Evolutionary conservation across 2,797 vertebrate species (phyloP), one percentile per base, ranked within the genome.

Genomic region (Thripadectes ignobilis): DNA sequence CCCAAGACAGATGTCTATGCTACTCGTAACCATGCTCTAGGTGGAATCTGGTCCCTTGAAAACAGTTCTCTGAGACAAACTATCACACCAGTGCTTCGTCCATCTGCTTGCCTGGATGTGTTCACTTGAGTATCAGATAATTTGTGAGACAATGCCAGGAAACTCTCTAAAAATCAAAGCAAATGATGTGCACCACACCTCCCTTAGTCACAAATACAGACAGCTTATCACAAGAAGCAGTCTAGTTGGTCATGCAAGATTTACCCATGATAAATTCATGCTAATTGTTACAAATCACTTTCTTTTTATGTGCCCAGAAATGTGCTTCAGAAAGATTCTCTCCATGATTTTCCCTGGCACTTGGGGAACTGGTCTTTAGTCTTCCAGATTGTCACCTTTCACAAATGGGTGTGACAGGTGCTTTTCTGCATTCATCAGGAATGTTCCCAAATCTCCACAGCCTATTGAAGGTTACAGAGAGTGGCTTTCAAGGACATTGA

Each of bases 101-200:
- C 21, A 23, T 45, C 22, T 41, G 10, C 2, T 52, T 79, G 14
- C 21, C 54, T 38, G 59, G 30, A 29, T 23, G 21, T 7, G 0
- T 18, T 74, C 41, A 55, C 12, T 68, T 68, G 8, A 85, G 76
- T 17, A 88, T 26, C 21, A 39, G 63, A 73, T 36, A 65, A 52
- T 22, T 78, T 68, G 41, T 72, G 15, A 59, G 16, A 48, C 8
- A 34, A 8, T 32, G 7, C 65, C 51, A 88, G 41, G 88, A 88
- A 12, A 3, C 9, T 65, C 26, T 68, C 41, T 61, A 58, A 46
- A 95, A 84, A 54, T 66, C 32, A 65, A 65, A 71, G 32, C 12
- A 54, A 71, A 85, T 73, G 0, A 26, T n/a, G 45, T 18, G 6
- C 12, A 49, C 15, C 20, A 21, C 0, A 0, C 11, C 43, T 89